These are phyloP conservation scores for Holocentrus rufus DNA, from an alignment of 2,797 vertebrate genomes.

Conservation along the genomic window DNA sequence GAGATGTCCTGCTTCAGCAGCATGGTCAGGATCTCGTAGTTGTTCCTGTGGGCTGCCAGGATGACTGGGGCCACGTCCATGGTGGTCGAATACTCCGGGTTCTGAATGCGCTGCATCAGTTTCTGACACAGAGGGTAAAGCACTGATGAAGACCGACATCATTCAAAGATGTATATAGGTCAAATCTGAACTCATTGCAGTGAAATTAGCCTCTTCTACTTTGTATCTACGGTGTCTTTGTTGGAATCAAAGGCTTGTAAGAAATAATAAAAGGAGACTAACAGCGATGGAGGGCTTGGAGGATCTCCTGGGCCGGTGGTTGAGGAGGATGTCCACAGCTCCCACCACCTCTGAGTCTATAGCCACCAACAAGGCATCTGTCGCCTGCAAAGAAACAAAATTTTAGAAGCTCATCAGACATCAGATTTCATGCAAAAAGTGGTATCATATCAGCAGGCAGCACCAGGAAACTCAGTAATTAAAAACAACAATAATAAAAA, in stretches of 20 bases:
- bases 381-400: constrained; percentile 79
- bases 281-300: constrained; percentile 97
- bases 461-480: background rate
- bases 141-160: background rate
- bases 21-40: constrained; percentile 99
- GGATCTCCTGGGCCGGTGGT: constrained; percentile 92
- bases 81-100: constrained; percentile 98
- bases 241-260: background rate
- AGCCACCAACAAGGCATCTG: constrained; percentile 95
- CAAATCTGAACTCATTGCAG: too few relatives aligned
- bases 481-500: background rate
- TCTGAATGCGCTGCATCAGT: constrained; percentile 98
- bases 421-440: background rate
- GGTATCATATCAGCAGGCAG: background rate
- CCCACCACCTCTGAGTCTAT: constrained; percentile 98
- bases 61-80: constrained; percentile 99
- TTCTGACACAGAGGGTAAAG: constrained; percentile 82
- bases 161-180: background rate
- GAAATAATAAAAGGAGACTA: constrained; percentile 68
- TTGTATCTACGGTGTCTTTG: background rate
- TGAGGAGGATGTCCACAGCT: constrained; percentile 97
- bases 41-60: constrained; percentile 98
- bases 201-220: background rate
- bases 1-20: constrained; percentile 97
- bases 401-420: background rate